Evolutionary conservation across 2,888 invertebrate species (phyloP), one percentile per base, ranked within the genome.

Genomic region (Drosophila engyochracea): DNA sequence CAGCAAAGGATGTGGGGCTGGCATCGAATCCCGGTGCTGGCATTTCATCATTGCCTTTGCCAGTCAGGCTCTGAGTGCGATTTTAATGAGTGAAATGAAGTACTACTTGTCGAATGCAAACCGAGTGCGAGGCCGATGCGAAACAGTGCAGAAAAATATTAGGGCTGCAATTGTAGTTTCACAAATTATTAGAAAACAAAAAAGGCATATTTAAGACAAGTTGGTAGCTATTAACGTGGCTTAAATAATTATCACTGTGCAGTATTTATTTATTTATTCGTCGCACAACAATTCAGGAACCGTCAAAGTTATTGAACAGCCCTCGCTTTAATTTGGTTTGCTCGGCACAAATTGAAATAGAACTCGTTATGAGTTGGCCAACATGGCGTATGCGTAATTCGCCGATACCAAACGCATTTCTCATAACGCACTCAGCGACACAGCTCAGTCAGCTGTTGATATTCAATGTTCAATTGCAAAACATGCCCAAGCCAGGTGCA

Each of bases 41-140:
- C 78, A 74, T 85, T 81, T 53, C 74, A 81, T 75, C 75, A 83
- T 76, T 74, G 68, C 70, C 57, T 74, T 74, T 64, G 55, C 69
- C 79, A 49, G 70, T 30, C 70, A 51, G 59, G 22, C 30, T 37
- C 65, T 76, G 76, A 73, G 74, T 77, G 81, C 70, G 76, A 70
- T 70, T 69, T 82, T 88, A 85, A 87, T 82, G 83, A 76, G 72
- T 74, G 72, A 85, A 85, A 87, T 82, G 70, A 85, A 87, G 84
- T 74, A 62, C 69, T 67, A 75, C 87, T 84, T 84, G 79, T 76
- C 63, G 69, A 63, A 61, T 62, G 54, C 69, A 63, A 69, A 49
- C 59, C 51, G 49, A 52, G 64, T 44, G 53, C 49, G 59, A 39
- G 52, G 9, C 25, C 47, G 66, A 49, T 54, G 47, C 39, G 31